Evolutionary conservation across 2,797 vertebrate genomes (phyloP).

Genomic region (Channa striata): DNA sequence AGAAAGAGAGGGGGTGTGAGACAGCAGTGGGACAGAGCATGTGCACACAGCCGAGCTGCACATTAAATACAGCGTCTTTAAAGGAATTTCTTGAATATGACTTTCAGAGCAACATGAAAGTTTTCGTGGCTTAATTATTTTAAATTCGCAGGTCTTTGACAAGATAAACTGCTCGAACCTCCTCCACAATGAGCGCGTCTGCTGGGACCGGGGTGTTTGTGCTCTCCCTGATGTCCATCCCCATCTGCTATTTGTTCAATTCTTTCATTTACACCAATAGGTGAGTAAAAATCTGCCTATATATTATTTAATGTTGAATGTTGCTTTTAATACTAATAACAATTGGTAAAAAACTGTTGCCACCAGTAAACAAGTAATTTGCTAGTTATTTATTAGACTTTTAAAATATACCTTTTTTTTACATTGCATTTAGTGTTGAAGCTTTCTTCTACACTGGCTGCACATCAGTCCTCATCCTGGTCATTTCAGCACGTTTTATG

Average conservation of each 20-base stretch:
- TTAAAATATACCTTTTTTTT: not conserved
- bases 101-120: not conserved
- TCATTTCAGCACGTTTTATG: conserved; percentile 81
- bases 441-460: conserved; percentile 83
- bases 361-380: not conserved
- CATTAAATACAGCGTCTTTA: conserved; percentile 1
- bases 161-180: not conserved
- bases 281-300: conserved; percentile 72
- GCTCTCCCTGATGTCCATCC: conserved; percentile 91
- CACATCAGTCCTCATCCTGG: conserved; percentile 84
- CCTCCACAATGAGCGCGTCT: conserved; percentile 86
- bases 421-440: conserved; percentile 83
- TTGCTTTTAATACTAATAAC: not conserved
- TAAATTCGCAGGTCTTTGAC: not conserved
- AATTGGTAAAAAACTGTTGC: not conserved
- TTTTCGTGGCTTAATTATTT: not conserved
- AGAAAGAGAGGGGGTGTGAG: not conserved
- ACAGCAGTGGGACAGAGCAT: conserved; percentile 13
- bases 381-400: not conserved
- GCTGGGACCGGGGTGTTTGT: conserved; percentile 93
- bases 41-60: not conserved
- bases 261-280: conserved; percentile 84
- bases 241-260: conserved; percentile 90
- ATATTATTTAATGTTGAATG: not conserved
- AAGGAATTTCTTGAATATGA: not conserved